Base-by-base conservation (phyloP, 2,113 vertebrate species). In the Brachirus orientalis region DNA sequence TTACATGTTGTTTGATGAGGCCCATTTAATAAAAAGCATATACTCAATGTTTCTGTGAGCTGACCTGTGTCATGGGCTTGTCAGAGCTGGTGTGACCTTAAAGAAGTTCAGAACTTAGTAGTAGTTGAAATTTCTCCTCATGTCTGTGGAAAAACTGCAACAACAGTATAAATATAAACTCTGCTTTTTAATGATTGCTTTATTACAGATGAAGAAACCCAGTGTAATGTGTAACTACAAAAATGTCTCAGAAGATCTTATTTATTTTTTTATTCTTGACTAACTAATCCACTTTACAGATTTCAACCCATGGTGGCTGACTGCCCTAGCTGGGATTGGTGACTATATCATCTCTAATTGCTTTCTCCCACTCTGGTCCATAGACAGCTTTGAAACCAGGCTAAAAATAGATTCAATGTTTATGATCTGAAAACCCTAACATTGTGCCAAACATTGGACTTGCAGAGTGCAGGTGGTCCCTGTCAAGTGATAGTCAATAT, bases 401-500 rank as follows among this genome's bases (percentile, higher is more conserved):
- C 69, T 57, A 60, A 69, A 63, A 53, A 61, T 43, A 68, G 69
- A 68, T 28, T 44, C 36, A 62, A 46, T 86, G 65, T 82, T 41
- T 83, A 48, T 89, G 55, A 79, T 78, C 13, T 81, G 71, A 81
- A 71, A 84, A 79, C 57, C 80, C 85, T 93, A 92, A 92, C 85
- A 74, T 62, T 88, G 74, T 95, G 55, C 95, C 92, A 93, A 95
- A 96, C 93, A 93, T 97, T 98, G 96, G 92, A 95, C 94, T 99
- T 98, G 92, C 97, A 99, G 98, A 97, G 89, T 91, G 94, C 94
- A 91, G 94, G 90, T 93, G 97, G 93, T 90, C 95, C 95, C 92
- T 94, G 94, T 88, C 96, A 98, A 94, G 97, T 98, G 94, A 95
- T 99, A 96, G 93, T 99, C 95, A 96, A 94, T 95, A 95, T 91